Percentiles rank a stretch among this genome's conserved stretches.
These are phyloP conservation scores for Panorpa germanica DNA, from an alignment of 2,888 invertebrate genomes.

Conservation along the genomic window DNA sequence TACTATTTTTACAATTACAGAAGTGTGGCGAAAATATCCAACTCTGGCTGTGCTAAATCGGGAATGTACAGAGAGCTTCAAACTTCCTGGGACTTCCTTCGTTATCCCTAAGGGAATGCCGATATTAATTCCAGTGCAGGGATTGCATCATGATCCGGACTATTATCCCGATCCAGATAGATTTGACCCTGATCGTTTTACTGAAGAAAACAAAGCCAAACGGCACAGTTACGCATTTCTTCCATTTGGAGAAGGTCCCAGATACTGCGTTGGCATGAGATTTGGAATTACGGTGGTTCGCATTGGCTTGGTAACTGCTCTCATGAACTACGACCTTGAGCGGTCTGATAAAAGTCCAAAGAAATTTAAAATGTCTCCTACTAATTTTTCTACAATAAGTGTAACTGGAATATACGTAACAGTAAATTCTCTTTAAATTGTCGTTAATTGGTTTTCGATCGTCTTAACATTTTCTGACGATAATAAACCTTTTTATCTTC, in stretches of 20 bases:
- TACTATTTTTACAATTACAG: slow-evolving; percentile 17
- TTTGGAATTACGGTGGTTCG: too few species aligned
- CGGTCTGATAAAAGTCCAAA: slow-evolving; percentile 81
- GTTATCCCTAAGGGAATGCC: slow-evolving; percentile 30
- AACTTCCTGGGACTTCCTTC: slow-evolving; percentile 25
- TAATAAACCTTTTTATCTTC: slow-evolving; percentile 91
- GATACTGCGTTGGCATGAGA: slow-evolving; percentile 14
- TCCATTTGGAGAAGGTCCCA: slow-evolving; percentile 23
- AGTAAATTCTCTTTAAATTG: too few species aligned
- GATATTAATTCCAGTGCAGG: slow-evolving; percentile 30
- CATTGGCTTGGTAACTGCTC: too few species aligned
- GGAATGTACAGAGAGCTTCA: slow-evolving; percentile 28
- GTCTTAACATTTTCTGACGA: too few species aligned
- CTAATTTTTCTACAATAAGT: too few species aligned
- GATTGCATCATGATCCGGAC: slow-evolving; percentile 36
- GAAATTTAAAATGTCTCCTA: too few species aligned
- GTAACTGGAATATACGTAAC: too few species aligned
- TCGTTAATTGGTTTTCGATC: too few species aligned
- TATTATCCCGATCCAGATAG: slow-evolving; percentile 37
- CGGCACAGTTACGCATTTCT: slow-evolving; percentile 22
- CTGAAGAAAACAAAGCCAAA: slow-evolving; percentile 29
- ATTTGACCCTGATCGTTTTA: slow-evolving; percentile 41
- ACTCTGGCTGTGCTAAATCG: slow-evolving; percentile 30
- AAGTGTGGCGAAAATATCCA: slow-evolving; percentile 34
- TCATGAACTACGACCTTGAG: too few species aligned